These are phyloP conservation scores for Agonopterix arenella DNA, from an alignment of 2,888 invertebrate species.

Conservation along the genomic window DNA sequence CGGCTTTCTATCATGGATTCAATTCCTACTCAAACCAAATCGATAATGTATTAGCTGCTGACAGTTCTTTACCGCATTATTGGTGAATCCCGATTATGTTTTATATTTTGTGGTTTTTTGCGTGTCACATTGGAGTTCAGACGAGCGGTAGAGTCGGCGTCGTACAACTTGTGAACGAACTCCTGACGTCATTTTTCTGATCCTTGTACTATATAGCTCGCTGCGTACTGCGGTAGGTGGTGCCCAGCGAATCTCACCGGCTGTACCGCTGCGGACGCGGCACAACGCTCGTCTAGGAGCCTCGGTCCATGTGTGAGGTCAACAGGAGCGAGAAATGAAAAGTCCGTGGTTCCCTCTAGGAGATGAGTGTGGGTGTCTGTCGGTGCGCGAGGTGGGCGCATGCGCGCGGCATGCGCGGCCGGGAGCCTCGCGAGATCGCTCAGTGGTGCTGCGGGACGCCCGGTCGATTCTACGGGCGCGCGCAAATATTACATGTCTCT, in stretches of 20 bases:
- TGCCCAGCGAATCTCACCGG: conserved; percentile 3
- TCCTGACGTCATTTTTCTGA: conserved; percentile 38
- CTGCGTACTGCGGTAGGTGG: conserved; percentile 20
- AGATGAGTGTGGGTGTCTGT: conserved; percentile 7
- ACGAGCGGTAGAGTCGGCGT: conserved; percentile 18
- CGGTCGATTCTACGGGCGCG: conserved; percentile 69
- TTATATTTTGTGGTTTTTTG: conserved; percentile 5
- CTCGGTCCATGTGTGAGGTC: not conserved
- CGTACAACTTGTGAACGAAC: conserved; percentile 17
- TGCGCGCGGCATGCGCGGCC: conserved; percentile 36
- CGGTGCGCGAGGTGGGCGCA: conserved; percentile 13
- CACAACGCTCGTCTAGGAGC: conserved; percentile 19
- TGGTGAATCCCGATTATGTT: no score
- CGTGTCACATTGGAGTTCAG: conserved; percentile 25
- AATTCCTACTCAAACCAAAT: no score
- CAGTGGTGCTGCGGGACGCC: conserved; percentile 72
- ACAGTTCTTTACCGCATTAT: no score
- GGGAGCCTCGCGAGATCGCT: conserved; percentile 48
- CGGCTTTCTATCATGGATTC: no score
- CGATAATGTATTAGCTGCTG: no score
- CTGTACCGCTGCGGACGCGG: conserved; percentile 24
- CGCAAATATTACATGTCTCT: conserved; percentile 30
- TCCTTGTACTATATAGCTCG: conserved; percentile 34
- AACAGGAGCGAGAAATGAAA: conserved; percentile 1
- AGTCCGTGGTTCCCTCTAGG: not conserved